Conservation (phyloP, 2,888 invertebrate species). For the Lepidochitona cinerea region DNA sequence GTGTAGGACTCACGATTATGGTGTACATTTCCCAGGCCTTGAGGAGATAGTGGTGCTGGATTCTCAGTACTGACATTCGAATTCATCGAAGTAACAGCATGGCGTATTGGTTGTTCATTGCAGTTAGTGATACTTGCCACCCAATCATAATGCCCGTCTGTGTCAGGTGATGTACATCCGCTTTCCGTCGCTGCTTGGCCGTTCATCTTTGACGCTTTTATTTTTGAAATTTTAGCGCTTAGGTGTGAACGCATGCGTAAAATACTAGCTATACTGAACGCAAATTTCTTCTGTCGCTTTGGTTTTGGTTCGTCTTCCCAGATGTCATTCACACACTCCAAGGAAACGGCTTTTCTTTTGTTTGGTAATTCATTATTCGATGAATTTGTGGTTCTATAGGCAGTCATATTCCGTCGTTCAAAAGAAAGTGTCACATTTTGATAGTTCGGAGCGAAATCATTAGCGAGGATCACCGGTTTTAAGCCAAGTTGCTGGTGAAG, state of each 20-base stretch:
- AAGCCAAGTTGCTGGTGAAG: constrained; percentile 43
- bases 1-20: no score
- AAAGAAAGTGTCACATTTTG: background rate
- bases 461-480: constrained; percentile 19
- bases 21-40: no score
- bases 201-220: no score
- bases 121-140: no score
- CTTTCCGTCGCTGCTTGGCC: no score
- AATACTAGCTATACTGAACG: background rate
- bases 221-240: background rate
- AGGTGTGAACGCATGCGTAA: background rate
- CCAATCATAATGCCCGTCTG: no score
- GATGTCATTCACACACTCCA: background rate
- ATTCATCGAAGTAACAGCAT: no score
- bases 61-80: no score
- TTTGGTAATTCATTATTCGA: no score
- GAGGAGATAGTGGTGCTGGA: no score
- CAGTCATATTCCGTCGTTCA: background rate
- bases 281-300: background rate
- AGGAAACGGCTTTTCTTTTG: background rate
- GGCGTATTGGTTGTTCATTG: no score
- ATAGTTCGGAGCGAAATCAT: background rate
- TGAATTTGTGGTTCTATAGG: background rate
- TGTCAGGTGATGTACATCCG: no score
- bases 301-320: background rate